These are phyloP conservation scores for Paratrypauchen microcephalus DNA, from an alignment of 2,797 vertebrate species.

Conservation along the genomic window DNA sequence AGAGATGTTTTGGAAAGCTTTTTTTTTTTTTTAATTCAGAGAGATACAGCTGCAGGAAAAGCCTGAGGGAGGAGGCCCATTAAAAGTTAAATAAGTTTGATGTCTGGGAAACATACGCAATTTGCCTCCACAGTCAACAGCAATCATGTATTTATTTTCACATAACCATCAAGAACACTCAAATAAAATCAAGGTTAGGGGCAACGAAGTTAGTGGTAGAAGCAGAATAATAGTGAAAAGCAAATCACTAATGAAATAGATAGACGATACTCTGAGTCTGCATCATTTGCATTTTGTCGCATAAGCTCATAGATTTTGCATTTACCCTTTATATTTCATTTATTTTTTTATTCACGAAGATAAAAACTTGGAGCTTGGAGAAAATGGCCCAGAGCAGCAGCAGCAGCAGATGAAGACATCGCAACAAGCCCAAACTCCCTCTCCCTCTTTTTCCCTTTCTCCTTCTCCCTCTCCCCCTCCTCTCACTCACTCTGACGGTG, in stretches of 20 bases:
- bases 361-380: constrained; percentile 7
- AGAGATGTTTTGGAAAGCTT: neutral
- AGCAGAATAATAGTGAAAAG: neutral
- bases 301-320: constrained; percentile 24
- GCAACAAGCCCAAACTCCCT: constrained; percentile 35
- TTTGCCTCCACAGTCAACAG: neutral
- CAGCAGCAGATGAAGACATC: constrained; percentile 31
- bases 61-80: neutral
- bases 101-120: neutral
- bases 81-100: constrained; percentile 13
- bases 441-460: constrained; percentile 22
- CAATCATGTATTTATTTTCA: neutral
- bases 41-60: neutral
- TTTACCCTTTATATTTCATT: constrained; percentile 15
- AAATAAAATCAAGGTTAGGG: neutral
- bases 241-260: neutral
- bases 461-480: constrained; percentile 20
- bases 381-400: constrained; percentile 39
- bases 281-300: constrained; percentile 1
- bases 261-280: neutral
- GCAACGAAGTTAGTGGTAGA: neutral
- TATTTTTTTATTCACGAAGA: constrained; percentile 32
- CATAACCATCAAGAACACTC: neutral
- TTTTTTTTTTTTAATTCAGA: neutral
- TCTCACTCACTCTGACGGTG: constrained; percentile 27